Base-by-base conservation (phyloP, 2,888 invertebrate species). In the Drosophila conformis region DNA sequence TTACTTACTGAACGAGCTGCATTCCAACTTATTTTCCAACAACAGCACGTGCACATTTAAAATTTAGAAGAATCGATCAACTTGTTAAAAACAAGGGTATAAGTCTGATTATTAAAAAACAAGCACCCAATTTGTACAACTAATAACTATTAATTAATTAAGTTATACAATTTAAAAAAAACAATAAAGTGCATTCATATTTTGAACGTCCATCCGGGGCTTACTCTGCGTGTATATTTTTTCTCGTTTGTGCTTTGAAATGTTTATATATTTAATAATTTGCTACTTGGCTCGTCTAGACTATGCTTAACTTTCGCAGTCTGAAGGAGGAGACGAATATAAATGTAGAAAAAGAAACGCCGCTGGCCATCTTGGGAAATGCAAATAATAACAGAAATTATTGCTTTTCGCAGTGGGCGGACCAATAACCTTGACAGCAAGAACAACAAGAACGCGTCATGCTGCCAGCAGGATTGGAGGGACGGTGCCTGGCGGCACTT, bases 341-440 rank as follows among this genome's bases (percentile, higher is more conserved):
- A 59, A 68, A 42, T 54, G 69, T 25, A 54, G 58, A 53, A 61
- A 64, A 56, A 27, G 25, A 57, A 78, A 29, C n/a, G 69, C 69
- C 64, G 68, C 54, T 53, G 64, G 69, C 40, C 38, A 78, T 62
- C 35, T 58, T 53, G 40, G 27, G 27, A 61, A 82, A 72, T 72
- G 67, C 79, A 82, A 80, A 80, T 75, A 75, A 72, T 77, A 68
- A 77, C 63, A 74, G 36, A 69, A 81, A 58, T 64, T 62, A 57
- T 69, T 65, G 64, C 57, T 59, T 48, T 65, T 57, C 31, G 15
- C 35, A 49, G 54, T 69, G 69, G 56, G 49, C 35, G 48, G 59
- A 63, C 59, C 64, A 78, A 60, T 75, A 80, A 72, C 67, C 82
- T 80, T 80, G 82, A 67, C 57, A 62, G 29, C 54, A 52, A 8